Evolutionary conservation across 2,113 vertebrate species (phyloP), one percentile per base, ranked within the genome.

Genomic region (Elephantulus edwardii): DNA sequence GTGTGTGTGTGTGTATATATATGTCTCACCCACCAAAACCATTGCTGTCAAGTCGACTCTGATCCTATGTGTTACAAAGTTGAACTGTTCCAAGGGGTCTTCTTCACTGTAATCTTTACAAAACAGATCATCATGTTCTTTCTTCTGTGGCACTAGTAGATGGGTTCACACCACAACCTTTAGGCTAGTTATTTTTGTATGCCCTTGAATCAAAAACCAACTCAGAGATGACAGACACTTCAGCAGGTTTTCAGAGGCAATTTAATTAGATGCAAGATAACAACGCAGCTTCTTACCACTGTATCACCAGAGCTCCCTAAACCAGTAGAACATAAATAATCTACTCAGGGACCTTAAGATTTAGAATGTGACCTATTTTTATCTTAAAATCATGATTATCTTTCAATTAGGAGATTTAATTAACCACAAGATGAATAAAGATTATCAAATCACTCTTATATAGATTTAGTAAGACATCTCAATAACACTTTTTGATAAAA

Each of bases 321-420:
- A n/a, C n/a, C 16, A 66, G 62, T 66, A 35, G 33, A 35, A 14
- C 62, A 66, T 16, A 35, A 35, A 35, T 6, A 13, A 66, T 66
- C 14, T 1, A 35, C 16, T n/a, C 62, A 66, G n/a, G 30, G 16
- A 19, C 16, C 62, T 66, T 35, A n/a, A 17, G 33, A 35, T 35
- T 12, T 10, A 90, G 62, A 91, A 82, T 6, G 22, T 68, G 0
- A 28, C 33, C 62, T 28, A 58, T 26, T 85, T 42, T 66, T 4
- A 86, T 33, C 7, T 79, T 75, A 83, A 70, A 58, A 62, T 40
- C 26, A 11, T 89, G n/a, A 87, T 46, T 90, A 83, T 93, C 87
- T 48, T 89, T 8, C n/a, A 83, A 1, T 64, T 19, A 35, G 54
- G 40, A 92, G 33, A 52, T 86, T 85, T 88, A 76, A 72, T 88